Conservation (phyloP, 37 sponge, comb jelly and placozoan species). For the Sycon ciliatum region DNA sequence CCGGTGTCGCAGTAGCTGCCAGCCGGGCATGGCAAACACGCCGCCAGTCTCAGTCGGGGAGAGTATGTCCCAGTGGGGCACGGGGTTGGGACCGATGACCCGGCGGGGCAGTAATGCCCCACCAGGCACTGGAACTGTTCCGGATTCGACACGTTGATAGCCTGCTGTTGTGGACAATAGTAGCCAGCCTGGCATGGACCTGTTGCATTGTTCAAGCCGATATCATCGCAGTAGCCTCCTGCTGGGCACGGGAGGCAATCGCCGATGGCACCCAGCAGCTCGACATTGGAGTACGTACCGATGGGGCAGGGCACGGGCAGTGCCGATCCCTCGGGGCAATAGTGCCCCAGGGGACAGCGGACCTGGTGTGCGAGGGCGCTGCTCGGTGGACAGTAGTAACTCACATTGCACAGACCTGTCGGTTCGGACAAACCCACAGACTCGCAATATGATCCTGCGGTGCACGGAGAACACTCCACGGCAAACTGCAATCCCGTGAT, state of each 20-base stretch:
- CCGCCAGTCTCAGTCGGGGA: not conserved
- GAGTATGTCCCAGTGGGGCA: conserved; percentile 35
- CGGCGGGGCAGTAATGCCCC: conserved; percentile 28
- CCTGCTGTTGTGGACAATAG: conserved; percentile 22
- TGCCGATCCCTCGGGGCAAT: conserved; percentile 27
- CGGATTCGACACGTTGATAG: conserved; percentile 10
- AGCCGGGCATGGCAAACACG: conserved; percentile 21
- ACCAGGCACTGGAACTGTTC: conserved; percentile 18
- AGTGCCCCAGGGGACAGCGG: conserved; percentile 29
- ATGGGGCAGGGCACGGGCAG: conserved; percentile 13
- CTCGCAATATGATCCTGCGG: conserved; percentile 22
- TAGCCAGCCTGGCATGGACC: conserved; percentile 23
- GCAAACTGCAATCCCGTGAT: conserved; percentile 8
- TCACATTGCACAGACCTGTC: conserved; percentile 14
- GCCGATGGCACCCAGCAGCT: not conserved
- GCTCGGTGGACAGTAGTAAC: conserved; percentile 22
- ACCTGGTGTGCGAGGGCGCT: not conserved
- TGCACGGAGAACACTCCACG: conserved; percentile 17
- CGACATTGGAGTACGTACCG: conserved; percentile 13
- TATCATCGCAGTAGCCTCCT: conserved; percentile 22
- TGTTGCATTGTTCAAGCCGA: not conserved
- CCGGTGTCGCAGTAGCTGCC: conserved; percentile 19
- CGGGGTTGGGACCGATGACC: not conserved
- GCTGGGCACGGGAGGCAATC: conserved; percentile 31
- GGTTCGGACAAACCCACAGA: not conserved